These are phyloP conservation scores for Parascotia fuliginaria DNA, from an alignment of 2,888 invertebrate species.

Conservation along the genomic window DNA sequence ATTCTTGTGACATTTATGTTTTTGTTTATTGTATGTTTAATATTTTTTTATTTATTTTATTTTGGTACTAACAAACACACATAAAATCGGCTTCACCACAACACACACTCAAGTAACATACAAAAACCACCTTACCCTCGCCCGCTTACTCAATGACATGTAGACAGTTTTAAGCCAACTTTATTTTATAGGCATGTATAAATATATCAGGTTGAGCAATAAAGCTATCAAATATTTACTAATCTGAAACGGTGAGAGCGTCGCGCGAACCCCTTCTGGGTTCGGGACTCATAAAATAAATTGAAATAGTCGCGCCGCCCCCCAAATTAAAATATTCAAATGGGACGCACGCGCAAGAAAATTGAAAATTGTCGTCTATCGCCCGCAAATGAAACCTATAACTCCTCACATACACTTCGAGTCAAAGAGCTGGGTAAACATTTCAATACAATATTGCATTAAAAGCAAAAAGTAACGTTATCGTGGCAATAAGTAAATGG, in stretches of 20 bases:
- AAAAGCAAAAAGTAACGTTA: conserved; percentile 24
- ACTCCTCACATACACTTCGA: conserved; percentile 75
- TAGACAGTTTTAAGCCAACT: conserved; percentile 42
- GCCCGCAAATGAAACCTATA: conserved; percentile 86
- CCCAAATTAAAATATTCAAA: conserved; percentile 87
- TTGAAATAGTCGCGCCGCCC: conserved; percentile 86
- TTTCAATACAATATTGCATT: conserved; percentile 41
- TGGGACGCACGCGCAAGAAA: conserved; percentile 86
- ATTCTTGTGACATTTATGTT: too few species aligned
- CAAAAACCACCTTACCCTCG: background rate
- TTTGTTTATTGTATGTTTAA: too few species aligned
- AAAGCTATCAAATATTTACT: conserved; percentile 86
- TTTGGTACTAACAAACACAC: too few species aligned
- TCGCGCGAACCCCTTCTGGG: conserved; percentile 81
- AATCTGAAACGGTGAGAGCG: conserved; percentile 82
- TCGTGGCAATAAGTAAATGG: too few species aligned
- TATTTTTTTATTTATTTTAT: too few species aligned
- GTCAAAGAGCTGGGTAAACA: conserved; percentile 54
- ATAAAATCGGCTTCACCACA: background rate
- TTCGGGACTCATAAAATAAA: conserved; percentile 84
- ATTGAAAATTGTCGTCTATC: conserved; percentile 86
- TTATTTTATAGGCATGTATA: conserved; percentile 75
- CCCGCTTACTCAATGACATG: conserved; percentile 8
- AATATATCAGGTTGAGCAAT: conserved; percentile 82
- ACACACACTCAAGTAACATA: background rate